These are phyloP conservation scores for Aleiodes sp. DNA, from an alignment of 1,140 invertebrate genomes.

Conservation along the genomic window DNA sequence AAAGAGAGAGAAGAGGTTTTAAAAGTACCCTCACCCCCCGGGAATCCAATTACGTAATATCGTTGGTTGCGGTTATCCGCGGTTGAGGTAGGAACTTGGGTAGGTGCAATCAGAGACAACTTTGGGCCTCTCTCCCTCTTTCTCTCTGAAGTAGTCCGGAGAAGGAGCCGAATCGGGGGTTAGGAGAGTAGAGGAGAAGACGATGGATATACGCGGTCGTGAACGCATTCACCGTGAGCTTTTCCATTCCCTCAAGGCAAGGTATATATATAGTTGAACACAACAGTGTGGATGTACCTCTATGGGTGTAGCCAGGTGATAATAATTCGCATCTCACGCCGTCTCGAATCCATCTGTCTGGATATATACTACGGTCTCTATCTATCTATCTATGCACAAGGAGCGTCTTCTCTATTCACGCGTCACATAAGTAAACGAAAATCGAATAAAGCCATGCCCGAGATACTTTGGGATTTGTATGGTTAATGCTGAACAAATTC, in stretches of 20 bases:
- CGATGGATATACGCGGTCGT: conserved; percentile 8
- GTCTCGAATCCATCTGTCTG: conserved; percentile 36
- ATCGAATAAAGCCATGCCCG: conserved; percentile 3
- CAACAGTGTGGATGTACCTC: conserved; percentile 4
- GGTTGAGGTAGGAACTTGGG: conserved; percentile 13
- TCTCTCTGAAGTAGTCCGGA: too few species aligned
- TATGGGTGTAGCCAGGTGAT: conserved; percentile 33
- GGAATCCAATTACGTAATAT: conserved; percentile 37
- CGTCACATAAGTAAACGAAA: conserved; percentile 17
- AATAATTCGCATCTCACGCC: conserved; percentile 36
- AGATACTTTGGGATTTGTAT: conserved; percentile 12
- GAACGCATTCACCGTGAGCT: neutral
- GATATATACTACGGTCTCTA: neutral
- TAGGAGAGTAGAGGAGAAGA: conserved; percentile 2
- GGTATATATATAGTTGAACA: neutral
- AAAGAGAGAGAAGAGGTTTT: too few species aligned
- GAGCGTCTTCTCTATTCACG: conserved; percentile 13
- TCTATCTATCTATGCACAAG: too few species aligned
- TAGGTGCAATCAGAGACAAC: conserved; percentile 12
- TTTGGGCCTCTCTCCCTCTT: conserved; percentile 7
- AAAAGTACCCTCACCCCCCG: conserved; percentile 7
- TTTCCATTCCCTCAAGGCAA: neutral
- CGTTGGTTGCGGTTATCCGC: conserved; percentile 31
- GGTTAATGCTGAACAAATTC: neutral
- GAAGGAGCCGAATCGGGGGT: too few species aligned